These are phyloP conservation scores for Rhombomys opimus DNA, from an alignment of 2,113 vertebrate species.

Conservation along the genomic window DNA sequence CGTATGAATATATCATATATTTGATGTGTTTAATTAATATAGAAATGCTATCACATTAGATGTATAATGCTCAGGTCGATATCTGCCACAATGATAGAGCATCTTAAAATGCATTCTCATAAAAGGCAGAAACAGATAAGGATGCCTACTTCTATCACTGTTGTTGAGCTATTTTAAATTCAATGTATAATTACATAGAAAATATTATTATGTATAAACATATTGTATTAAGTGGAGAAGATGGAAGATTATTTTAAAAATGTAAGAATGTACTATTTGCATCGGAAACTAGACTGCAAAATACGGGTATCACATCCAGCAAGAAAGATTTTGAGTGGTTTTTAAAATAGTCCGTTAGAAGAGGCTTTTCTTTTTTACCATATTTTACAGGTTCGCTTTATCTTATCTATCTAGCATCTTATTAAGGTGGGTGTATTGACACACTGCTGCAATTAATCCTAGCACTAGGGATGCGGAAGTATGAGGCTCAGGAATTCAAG, in stretches of 20 bases:
- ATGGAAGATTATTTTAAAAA: neutral
- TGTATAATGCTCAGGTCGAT: neutral
- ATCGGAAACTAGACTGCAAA: conserved; percentile 30
- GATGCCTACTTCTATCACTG: neutral
- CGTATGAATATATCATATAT: neutral
- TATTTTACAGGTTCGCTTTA: conserved; percentile 25
- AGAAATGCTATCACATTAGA: neutral
- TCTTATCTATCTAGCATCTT: neutral
- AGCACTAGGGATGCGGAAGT: neutral
- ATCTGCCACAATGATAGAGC: neutral
- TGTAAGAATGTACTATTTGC: neutral
- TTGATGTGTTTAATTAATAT: conserved; percentile 34
- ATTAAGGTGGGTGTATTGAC: no score
- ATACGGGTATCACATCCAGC: neutral
- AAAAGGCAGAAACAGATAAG: neutral
- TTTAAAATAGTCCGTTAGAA: conserved; percentile 1
- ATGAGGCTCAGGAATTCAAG: neutral
- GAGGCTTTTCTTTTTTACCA: neutral
- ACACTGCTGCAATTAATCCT: neutral
- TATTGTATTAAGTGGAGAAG: neutral
- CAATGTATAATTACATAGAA: conserved; percentile 12
- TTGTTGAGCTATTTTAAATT: conserved; percentile 7
- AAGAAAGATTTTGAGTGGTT: conserved; percentile 38
- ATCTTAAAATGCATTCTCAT: conserved; percentile 25
- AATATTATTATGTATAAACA: neutral